Evolutionary conservation across 92 coral and sea anemone species (phyloP).

Genomic region (Paragorgia papillata): DNA sequence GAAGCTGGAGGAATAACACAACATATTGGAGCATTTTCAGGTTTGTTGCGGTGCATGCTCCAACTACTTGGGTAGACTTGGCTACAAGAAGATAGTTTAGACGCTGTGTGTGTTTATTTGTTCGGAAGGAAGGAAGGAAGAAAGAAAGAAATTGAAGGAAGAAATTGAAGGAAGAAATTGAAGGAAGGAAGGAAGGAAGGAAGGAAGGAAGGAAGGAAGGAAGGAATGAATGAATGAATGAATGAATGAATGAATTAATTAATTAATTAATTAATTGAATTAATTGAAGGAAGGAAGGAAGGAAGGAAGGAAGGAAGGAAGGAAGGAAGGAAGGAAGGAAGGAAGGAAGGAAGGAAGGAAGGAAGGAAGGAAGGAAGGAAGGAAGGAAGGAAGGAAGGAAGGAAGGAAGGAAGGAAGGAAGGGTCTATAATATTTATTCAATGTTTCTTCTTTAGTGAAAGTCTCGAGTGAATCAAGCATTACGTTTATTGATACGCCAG

Average conservation of each 20-base stretch:
- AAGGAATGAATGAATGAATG: neutral
- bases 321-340: too few relatives aligned
- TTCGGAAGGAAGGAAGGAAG: neutral
- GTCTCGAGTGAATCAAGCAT: constrained; percentile 73
- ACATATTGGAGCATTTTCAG: constrained; percentile 98
- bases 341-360: too few relatives aligned
- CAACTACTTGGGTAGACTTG: too few relatives aligned
- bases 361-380: neutral
- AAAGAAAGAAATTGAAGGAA: neutral
- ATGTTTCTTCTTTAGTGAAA: constrained; percentile 54
- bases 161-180: neutral
- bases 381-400: neutral
- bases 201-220: neutral
- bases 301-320: neutral
- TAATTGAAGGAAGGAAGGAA: neutral
- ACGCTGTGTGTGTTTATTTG: too few relatives aligned
- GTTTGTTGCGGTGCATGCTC: constrained; percentile 46
- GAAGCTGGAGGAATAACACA: constrained; percentile 99
- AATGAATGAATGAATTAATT: too few relatives aligned
- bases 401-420: neutral
- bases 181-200: neutral
- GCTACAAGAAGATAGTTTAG: too few relatives aligned
- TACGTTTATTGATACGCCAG: constrained; percentile 96
- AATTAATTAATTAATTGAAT: too few relatives aligned
- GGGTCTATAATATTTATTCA: neutral